Base-by-base conservation (phyloP, 2,797 vertebrate genomes). In the Eurystomus glaucurus region DNA sequence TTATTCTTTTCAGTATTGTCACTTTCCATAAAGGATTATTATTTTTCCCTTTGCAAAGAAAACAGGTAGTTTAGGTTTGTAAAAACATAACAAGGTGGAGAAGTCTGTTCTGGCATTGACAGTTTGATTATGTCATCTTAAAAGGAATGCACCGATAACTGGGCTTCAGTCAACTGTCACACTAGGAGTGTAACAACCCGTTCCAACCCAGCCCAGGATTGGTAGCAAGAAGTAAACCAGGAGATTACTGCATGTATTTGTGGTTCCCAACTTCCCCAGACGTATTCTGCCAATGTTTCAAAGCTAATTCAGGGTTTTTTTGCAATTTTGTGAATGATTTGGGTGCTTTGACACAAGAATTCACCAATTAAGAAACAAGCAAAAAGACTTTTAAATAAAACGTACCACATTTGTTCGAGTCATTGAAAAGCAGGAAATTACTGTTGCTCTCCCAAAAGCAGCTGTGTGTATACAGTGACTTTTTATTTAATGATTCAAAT, bases 401-500 rank as follows among this genome's bases (percentile, higher is more conserved):
- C 89, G 88, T 66, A 46, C 29, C 91, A 78, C 91, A 81, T 93
- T 97, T 96, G 90, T 95, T 95, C 60, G 9, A 87, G 88, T 14
- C 51, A 20, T 65, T 97, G 95, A 95, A 91, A 96, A 96, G 91
- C 89, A 80, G 89, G 91, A 95, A 97, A 97, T 95, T 95, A 91
- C 94, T 93, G 87, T 96, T 97, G 96, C 94, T 96, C 89, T 95
- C 82, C 71, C 41, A 58, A 97, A 96, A 91, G 84, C 97, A 97
- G 97, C 95, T 94, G 95, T 95, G 95, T 94, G 95, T 96, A 96
- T 91, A 71, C 86, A 97, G 91, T 95, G 93, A 93, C 91, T 68
- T 93, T 96, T 88, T 91, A 91, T 91, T 96, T 95, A 95, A 97
- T 97, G 94, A 90, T 95, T 90, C 82, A 88, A 91, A 95, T 93